phyloP scores from a whole-genome alignment of 2,797 vertebrate species.

The Rhabdophis nuchalis region DNA sequence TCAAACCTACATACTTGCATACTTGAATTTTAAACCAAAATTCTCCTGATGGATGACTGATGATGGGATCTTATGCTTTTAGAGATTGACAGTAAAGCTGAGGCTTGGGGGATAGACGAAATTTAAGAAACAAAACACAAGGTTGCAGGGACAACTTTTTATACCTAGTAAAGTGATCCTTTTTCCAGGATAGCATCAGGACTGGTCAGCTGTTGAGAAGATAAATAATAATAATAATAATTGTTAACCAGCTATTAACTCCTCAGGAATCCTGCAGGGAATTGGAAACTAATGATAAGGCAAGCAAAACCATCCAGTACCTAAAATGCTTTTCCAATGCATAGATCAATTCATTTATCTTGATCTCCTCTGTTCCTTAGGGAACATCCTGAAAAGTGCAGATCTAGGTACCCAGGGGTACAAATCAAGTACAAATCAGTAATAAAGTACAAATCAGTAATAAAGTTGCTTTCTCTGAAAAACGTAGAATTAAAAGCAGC shows the following conservation, averaged over 20 bases:
- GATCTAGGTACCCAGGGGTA: neutral
- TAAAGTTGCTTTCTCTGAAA: neutral
- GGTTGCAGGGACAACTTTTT: neutral
- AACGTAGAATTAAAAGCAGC: neutral
- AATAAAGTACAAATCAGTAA: neutral
- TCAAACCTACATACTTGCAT: conserved; percentile 44
- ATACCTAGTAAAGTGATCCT: neutral
- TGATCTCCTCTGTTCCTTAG: neutral
- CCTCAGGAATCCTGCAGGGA: neutral
- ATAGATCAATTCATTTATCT: neutral
- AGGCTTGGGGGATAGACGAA: conserved; percentile 25
- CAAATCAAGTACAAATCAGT: neutral
- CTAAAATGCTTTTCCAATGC: neutral
- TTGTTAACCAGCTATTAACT: neutral
- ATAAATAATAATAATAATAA: too few species aligned
- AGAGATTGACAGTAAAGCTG: conserved; percentile 47
- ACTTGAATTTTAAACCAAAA: conserved; percentile 52
- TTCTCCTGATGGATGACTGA: conserved; percentile 50
- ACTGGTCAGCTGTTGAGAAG: neutral
- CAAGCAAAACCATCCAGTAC: neutral
- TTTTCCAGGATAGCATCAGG: neutral
- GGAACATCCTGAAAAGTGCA: neutral
- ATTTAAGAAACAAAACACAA: conserved; percentile 25
- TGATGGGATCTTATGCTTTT: conserved; percentile 40
- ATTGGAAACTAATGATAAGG: neutral